phyloP scores from a whole-genome alignment of 23 tunicate genomes.

The Ascidia mentula region DNA sequence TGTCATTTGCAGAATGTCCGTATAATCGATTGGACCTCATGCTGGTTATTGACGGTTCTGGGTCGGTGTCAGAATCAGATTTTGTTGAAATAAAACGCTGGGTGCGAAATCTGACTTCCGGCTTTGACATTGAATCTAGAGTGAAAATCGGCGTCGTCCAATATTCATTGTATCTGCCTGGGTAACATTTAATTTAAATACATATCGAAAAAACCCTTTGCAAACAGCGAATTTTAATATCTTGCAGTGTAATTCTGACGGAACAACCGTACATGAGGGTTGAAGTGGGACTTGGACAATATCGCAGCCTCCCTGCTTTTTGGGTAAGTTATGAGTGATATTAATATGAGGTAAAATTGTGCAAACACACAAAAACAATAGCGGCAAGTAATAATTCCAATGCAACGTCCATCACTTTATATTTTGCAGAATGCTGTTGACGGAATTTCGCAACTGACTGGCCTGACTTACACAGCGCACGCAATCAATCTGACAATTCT shows the following conservation, averaged over 20 bases:
- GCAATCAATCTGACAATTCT: slow-evolving; percentile 51
- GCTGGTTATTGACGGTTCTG: background rate
- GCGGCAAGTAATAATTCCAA: too few species aligned
- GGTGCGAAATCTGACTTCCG: background rate
- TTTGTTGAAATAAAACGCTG: background rate
- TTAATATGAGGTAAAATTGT: too few species aligned
- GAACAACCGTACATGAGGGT: slow-evolving; percentile 35
- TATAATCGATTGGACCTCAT: background rate
- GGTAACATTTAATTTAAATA: too few species aligned
- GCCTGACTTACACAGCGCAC: slow-evolving; percentile 64
- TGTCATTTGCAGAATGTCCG: background rate
- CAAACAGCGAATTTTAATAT: background rate
- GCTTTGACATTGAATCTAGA: background rate
- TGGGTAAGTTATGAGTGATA: slow-evolving; percentile 28
- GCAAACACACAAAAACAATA: too few species aligned
- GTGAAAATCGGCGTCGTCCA: background rate
- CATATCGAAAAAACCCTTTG: background rate
- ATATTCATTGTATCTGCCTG: background rate
- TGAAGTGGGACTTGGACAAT: slow-evolving; percentile 57
- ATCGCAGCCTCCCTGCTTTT: slow-evolving; percentile 33
- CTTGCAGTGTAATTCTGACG: background rate
- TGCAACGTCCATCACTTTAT: background rate
- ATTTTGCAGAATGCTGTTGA: slow-evolving; percentile 50
- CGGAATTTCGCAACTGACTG: slow-evolving; percentile 30
- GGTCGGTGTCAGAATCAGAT: background rate